Conservation (phyloP, 2,888 invertebrate species). For the Perizoma affinitatum region DNA sequence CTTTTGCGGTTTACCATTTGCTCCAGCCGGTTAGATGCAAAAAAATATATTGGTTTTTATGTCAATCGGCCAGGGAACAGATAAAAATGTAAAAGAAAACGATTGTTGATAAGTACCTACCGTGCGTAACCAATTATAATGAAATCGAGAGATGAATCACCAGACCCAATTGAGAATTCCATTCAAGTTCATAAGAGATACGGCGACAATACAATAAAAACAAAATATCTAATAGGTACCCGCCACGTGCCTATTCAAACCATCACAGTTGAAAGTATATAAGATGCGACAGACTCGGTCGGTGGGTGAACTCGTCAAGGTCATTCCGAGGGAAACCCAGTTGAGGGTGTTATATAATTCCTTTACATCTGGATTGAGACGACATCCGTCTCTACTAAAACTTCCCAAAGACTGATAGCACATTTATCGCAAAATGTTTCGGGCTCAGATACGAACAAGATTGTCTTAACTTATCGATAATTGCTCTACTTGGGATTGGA, state of each 20-base stretch:
- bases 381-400: slow-evolving; percentile 33
- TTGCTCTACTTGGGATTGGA: too few species aligned
- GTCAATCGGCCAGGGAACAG: slow-evolving; percentile 28
- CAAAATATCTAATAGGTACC: slow-evolving; percentile 19
- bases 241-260: slow-evolving; percentile 48
- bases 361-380: slow-evolving; percentile 51
- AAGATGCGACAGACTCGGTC: slow-evolving; percentile 61
- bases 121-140: not conserved
- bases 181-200: slow-evolving; percentile 14
- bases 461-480: not conserved
- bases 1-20: slow-evolving; percentile 66
- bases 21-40: slow-evolving; percentile 53
- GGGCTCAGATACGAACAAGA: not conserved
- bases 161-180: slow-evolving; percentile 2
- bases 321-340: slow-evolving; percentile 62
- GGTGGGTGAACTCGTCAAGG: slow-evolving; percentile 68
- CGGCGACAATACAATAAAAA: slow-evolving; percentile 19
- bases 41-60: slow-evolving; percentile 58
- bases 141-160: not conserved
- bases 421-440: not conserved
- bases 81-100: not conserved
- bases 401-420: slow-evolving; percentile 13
- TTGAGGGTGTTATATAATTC: slow-evolving; percentile 60
- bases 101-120: slow-evolving; percentile 1
- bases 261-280: slow-evolving; percentile 61